Evolutionary conservation across 2,797 vertebrate species (phyloP).

Genomic region (Coilia nasus): DNA sequence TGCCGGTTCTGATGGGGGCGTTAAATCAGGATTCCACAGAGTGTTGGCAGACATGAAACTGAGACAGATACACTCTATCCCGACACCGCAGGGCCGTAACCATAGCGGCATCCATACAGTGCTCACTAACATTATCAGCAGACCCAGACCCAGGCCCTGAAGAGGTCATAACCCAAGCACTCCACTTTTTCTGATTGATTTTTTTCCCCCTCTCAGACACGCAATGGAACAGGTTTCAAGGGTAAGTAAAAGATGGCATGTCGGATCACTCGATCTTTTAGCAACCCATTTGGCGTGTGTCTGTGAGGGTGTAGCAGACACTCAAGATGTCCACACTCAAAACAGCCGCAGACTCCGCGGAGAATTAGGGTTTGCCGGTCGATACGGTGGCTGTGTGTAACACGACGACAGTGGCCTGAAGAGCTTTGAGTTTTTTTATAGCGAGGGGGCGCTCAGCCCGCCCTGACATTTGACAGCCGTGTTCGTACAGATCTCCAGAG

Average conservation of each 20-base stretch:
- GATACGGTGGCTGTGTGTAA: not conserved
- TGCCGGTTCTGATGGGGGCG: not conserved
- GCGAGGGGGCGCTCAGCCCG: not conserved
- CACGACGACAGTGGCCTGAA: not conserved
- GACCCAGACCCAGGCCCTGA: not conserved
- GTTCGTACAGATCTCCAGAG: constrained; percentile 38
- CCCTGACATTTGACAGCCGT: constrained; percentile 56
- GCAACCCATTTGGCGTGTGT: not conserved
- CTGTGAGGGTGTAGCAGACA: constrained; percentile 12
- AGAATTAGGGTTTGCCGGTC: not conserved
- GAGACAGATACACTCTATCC: not conserved
- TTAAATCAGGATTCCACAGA: not conserved
- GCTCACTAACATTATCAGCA: not conserved
- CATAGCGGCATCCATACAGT: not conserved
- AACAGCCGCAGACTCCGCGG: not conserved
- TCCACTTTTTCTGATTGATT: not conserved
- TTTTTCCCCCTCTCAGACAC: not conserved
- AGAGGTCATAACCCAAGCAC: not conserved
- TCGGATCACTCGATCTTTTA: constrained; percentile 2
- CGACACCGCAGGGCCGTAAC: not conserved
- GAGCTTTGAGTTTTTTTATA: too few species aligned
- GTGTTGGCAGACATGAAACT: not conserved
- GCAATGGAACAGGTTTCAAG: not conserved
- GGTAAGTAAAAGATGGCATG: not conserved
- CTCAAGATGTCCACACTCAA: not conserved